phyloP scores from a whole-genome alignment of 2,888 invertebrate genomes.

The Philhelius pedissequus region DNA sequence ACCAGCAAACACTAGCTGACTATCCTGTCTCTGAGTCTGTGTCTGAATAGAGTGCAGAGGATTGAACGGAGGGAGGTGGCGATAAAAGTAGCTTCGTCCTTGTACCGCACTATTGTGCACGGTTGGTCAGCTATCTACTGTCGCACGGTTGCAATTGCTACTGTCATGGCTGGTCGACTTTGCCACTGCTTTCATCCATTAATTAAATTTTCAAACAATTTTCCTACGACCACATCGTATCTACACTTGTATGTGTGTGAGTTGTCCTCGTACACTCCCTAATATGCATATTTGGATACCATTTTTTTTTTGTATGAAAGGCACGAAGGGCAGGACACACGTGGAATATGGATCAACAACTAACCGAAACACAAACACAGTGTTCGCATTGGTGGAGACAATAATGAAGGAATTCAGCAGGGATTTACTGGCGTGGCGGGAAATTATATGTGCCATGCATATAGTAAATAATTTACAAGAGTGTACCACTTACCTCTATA shows the following conservation, averaged over 20 bases:
- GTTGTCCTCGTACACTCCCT: too few species aligned
- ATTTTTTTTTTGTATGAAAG: neutral
- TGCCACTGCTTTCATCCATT: conserved; percentile 45
- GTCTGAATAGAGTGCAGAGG: neutral
- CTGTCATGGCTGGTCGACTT: neutral
- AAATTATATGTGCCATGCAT: neutral
- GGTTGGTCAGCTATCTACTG: conserved; percentile 39
- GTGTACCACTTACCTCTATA: conserved; percentile 57
- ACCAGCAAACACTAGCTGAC: neutral
- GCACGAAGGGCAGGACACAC: conserved; percentile 3
- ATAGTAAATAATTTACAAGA: conserved; percentile 40
- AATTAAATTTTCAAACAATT: conserved; percentile 69
- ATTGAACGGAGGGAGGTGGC: neutral
- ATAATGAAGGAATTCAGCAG: conserved; percentile 40
- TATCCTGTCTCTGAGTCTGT: too few species aligned
- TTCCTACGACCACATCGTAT: conserved; percentile 56
- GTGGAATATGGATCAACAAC: conserved; percentile 47
- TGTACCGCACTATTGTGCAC: conserved; percentile 22
- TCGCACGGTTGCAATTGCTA: neutral
- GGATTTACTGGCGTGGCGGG: conserved; percentile 8
- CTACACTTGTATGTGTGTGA: too few species aligned
- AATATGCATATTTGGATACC: neutral
- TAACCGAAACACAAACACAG: conserved; percentile 10
- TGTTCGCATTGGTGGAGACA: neutral
- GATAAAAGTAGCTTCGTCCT: conserved; percentile 24